Base-by-base conservation (phyloP, 2,797 vertebrate genomes). In the Melanotaenia trifasciata region DNA sequence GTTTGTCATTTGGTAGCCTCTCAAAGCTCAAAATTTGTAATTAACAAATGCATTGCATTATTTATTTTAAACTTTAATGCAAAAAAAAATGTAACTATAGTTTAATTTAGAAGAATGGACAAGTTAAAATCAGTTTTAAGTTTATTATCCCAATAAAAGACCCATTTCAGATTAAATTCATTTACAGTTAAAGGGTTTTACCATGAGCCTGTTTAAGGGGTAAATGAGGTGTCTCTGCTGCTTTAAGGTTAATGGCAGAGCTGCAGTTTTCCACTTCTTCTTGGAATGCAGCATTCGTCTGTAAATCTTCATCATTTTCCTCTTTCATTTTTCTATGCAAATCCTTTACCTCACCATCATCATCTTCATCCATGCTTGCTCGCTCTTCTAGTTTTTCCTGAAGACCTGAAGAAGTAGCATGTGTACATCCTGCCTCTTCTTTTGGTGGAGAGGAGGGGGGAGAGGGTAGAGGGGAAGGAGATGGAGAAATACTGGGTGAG, bases 241-340 rank as follows among this genome's bases (percentile, higher is more conserved):
- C 79, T 69, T 92, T 93, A 0, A 91, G 91, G 75, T 94, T 94
- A 81, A 93, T 94, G 43, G 93, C 87, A 28, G 95, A 96, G 73
- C 90, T 93, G 84, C 93, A 93, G 57, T 92, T 94, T 69, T 94
- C 94, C 24, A 90, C 82, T 64, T 95, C 94, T 22, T 91, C 92
- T 16, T 95, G 83, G 53, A 92, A 91, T 8, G 90, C 85, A 12
- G 92, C 80, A 12, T 72, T 86, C 13, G 75, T 85, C 77, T 89
- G 74, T 61, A 94, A 86, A 71, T 93, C 4, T 71, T 94, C 60
- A 80, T 72, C 65, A 64, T 82, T 67, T 1, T 84, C 84, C 22
- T 80, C 72, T 16, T 79, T 80, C 50, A 3, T 51, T 47, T 68
- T 73, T 63, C 59, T 26, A 0, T 12, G 20, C 28, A 53, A 38